A percentile compares a stretch with the other conserved stretches of the same genome.
These are phyloP conservation scores for Phalloptychus januarius DNA, from an alignment of 2,797 vertebrate genomes.

Conservation along the genomic window DNA sequence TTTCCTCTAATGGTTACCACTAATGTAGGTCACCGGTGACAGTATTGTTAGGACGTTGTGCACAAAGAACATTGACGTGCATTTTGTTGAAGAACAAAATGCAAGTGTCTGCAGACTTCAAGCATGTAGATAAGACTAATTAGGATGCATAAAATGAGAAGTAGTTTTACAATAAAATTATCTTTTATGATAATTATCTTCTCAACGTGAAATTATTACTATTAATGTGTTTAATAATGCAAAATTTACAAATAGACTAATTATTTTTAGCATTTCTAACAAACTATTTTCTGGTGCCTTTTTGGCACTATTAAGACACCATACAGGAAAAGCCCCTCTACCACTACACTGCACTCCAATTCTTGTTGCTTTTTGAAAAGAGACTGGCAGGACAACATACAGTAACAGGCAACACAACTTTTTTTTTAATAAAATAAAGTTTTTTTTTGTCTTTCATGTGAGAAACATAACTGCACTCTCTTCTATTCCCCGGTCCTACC, in stretches of 20 bases:
- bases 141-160: slow-evolving; percentile 3
- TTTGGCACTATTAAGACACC: no score
- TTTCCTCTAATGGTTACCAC: slow-evolving; percentile 67
- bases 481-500: not conserved
- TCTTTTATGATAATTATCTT: not conserved
- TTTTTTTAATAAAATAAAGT: not conserved
- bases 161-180: not conserved
- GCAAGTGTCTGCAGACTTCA: slow-evolving; percentile 29
- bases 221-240: not conserved
- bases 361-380: not conserved
- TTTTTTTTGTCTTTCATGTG: not conserved
- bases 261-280: no score
- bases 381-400: not conserved
- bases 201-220: no score
- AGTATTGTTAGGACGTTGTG: slow-evolving; percentile 67
- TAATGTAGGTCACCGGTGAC: slow-evolving; percentile 75
- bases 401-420: not conserved
- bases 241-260: not conserved
- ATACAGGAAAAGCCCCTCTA: no score
- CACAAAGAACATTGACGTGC: slow-evolving; percentile 53
- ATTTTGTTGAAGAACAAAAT: slow-evolving; percentile 46
- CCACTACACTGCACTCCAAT: no score
- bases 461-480: not conserved
- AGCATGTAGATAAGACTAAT: slow-evolving; percentile 12
- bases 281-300: not conserved